Percentiles rank a stretch among this genome's conserved stretches.
Evolutionary conservation across 2,888 invertebrate species (phyloP).

Genomic region (Plebejus melissa): DNA sequence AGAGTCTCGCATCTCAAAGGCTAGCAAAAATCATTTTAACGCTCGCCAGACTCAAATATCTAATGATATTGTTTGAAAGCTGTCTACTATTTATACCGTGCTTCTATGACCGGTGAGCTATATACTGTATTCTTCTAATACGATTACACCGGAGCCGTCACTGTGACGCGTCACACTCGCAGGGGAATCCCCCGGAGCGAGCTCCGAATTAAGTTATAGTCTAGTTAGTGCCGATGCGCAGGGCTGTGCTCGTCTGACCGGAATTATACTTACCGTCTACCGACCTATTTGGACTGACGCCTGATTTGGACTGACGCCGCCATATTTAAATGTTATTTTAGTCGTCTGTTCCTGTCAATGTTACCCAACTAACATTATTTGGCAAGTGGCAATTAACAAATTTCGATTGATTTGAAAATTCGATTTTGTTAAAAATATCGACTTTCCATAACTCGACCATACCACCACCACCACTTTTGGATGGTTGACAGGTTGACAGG

Average conservation of each 20-base stretch:
- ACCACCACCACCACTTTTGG: no score
- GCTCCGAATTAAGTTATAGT: slow-evolving; percentile 75
- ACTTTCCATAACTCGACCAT: no score
- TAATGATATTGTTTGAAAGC: background rate
- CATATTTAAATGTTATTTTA: background rate
- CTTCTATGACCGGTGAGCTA: background rate
- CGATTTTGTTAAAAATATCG: no score
- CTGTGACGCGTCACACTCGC: slow-evolving; percentile 53
- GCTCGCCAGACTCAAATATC: background rate
- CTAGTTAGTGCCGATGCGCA: slow-evolving; percentile 74
- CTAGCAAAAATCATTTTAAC: no score
- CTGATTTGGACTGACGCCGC: background rate
- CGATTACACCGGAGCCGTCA: slow-evolving; percentile 58
- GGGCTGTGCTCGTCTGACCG: background rate
- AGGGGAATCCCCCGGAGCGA: slow-evolving; percentile 61
- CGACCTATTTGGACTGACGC: no score
- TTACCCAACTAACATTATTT: no score
- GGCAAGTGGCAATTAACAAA: no score
- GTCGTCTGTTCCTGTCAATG: no score
- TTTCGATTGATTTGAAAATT: no score
- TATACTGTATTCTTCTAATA: slow-evolving; percentile 55
- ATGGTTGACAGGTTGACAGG: no score
- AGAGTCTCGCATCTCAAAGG: no score
- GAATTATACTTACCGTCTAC: background rate
- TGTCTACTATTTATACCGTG: background rate